These are phyloP conservation scores for Meloidogyne floridensis DNA, from an alignment of 1,140 invertebrate genomes.

Conservation along the genomic window DNA sequence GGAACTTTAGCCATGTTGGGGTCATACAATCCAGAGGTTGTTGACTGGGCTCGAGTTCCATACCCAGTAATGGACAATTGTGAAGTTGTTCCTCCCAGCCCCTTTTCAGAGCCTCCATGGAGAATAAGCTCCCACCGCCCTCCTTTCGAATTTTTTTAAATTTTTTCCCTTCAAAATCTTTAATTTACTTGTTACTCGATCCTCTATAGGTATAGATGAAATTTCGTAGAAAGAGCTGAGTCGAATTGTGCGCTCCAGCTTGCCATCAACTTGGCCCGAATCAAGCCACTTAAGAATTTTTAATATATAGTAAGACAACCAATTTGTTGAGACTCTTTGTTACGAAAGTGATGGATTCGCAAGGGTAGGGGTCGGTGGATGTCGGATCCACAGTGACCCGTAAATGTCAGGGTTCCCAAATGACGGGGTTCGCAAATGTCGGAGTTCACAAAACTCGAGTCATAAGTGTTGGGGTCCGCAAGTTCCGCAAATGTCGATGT, in stretches of 20 bases:
- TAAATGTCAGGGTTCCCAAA: too few species aligned
- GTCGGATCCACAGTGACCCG: too few species aligned
- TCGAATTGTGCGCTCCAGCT: slow-evolving; percentile 42
- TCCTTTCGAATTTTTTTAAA: slow-evolving; percentile 5
- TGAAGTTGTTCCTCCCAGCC: slow-evolving; percentile 51
- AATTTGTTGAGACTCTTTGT: too few species aligned
- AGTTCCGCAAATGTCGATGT: too few species aligned
- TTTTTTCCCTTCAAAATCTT: background rate
- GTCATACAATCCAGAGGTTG: slow-evolving; percentile 44
- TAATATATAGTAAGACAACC: too few species aligned
- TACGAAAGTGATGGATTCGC: too few species aligned
- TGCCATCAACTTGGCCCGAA: slow-evolving; percentile 45
- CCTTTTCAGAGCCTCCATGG: slow-evolving; percentile 33
- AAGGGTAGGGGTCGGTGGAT: too few species aligned
- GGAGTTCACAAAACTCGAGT: too few species aligned
- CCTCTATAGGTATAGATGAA: slow-evolving; percentile 40
- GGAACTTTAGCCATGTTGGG: slow-evolving; percentile 41
- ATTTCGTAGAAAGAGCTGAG: slow-evolving; percentile 50
- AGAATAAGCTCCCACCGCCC: slow-evolving; percentile 50
- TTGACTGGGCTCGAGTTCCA: slow-evolving; percentile 41
- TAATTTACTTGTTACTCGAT: slow-evolving; percentile 26
- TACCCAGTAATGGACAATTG: slow-evolving; percentile 47
- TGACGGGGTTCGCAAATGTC: too few species aligned
- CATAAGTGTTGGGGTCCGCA: too few species aligned
- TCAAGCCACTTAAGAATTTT: background rate